Evolutionary conservation across 2,888 invertebrate genomes (phyloP).

Genomic region (Liopterus haemorrhoidalis): DNA sequence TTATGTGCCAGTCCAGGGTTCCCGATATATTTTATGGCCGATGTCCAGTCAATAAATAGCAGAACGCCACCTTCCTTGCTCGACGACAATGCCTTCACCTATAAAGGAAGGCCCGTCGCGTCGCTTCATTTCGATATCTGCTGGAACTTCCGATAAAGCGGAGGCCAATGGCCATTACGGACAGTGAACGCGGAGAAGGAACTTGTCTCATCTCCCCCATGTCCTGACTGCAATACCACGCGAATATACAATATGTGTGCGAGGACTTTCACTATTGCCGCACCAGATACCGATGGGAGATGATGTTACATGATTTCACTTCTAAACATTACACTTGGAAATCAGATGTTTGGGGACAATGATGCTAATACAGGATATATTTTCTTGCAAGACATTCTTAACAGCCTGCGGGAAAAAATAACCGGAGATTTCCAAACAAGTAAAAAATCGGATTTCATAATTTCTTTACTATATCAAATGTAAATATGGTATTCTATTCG

Average conservation of each 20-base stretch:
- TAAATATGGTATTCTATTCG: too few relatives aligned
- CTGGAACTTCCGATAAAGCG: constrained; percentile 31
- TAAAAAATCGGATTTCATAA: too few relatives aligned
- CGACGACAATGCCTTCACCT: constrained; percentile 28
- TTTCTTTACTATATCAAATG: too few relatives aligned
- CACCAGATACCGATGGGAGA: constrained; percentile 21
- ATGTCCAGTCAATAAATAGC: constrained; percentile 50
- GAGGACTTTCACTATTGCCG: too few relatives aligned
- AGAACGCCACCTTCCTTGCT: constrained; percentile 39
- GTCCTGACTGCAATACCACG: constrained; percentile 32
- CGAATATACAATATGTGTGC: constrained; percentile 44
- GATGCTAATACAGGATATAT: constrained; percentile 9
- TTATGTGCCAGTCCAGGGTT: constrained; percentile 35
- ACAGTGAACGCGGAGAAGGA: background rate
- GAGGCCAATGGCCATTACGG: constrained; percentile 5
- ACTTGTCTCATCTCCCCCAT: background rate
- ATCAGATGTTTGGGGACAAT: constrained; percentile 13
- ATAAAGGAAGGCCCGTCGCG: constrained; percentile 8
- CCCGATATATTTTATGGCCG: constrained; percentile 48
- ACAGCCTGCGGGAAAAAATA: too few relatives aligned
- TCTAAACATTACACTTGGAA: constrained; percentile 21
- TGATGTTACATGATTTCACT: constrained; percentile 12
- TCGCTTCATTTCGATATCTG: constrained; percentile 10
- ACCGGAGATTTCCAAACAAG: too few relatives aligned
- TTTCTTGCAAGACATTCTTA: too few relatives aligned